Evolutionary conservation across 2,113 vertebrate genomes (phyloP).

Genomic region (Ibidorhyncha struthersii): DNA sequence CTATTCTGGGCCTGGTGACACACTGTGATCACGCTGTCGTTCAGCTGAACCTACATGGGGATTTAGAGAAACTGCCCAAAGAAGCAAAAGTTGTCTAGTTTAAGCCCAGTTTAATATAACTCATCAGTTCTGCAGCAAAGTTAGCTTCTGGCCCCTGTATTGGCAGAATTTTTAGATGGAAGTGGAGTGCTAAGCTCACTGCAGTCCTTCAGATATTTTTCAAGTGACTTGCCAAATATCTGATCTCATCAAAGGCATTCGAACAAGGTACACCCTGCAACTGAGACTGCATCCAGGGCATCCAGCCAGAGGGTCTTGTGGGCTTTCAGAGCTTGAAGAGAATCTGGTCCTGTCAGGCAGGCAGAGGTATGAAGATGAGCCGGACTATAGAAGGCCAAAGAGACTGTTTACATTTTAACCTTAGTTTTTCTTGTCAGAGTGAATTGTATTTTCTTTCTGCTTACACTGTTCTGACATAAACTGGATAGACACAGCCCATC

Average conservation of each 20-base stretch:
- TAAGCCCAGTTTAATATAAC: not conserved
- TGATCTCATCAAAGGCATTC: not conserved
- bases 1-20: not conserved
- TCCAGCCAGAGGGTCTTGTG: not conserved
- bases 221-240: not conserved
- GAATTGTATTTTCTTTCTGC: not conserved
- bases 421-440: not conserved
- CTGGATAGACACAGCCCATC: not conserved
- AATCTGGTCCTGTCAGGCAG: not conserved
- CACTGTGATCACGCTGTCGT: fast-evolving
- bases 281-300: not conserved
- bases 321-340: not conserved
- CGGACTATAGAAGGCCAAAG: not conserved
- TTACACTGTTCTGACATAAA: not conserved
- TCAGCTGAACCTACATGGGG: not conserved
- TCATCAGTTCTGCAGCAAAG: not conserved
- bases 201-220: not conserved
- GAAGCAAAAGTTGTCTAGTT: not conserved
- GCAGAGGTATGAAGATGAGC: not conserved
- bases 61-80: not conserved
- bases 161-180: not conserved
- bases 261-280: not conserved
- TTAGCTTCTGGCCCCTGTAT: not conserved
- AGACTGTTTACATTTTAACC: not conserved
- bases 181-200: not conserved